phyloP scores from a whole-genome alignment of 2,888 invertebrate species.

The Agrotis clavis region DNA sequence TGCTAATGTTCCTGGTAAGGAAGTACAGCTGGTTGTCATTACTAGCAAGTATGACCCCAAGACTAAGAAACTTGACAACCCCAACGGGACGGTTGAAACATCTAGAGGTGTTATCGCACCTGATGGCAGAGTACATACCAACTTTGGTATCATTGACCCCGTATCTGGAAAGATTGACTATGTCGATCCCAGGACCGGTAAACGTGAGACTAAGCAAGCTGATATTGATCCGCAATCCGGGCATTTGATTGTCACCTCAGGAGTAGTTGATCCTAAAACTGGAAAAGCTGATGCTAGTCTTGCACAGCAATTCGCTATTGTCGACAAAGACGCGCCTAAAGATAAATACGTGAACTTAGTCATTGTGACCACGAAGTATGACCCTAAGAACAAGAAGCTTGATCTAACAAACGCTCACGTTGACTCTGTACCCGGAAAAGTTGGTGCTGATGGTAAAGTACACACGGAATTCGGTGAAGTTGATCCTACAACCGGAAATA shows the following conservation, averaged over 20 bases:
- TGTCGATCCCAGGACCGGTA: conserved; percentile 89
- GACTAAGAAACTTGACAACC: conserved; percentile 87
- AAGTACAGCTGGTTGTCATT: conserved; percentile 85
- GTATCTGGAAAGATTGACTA: conserved; percentile 90
- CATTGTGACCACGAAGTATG: conserved; percentile 88
- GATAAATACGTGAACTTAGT: conserved; percentile 82
- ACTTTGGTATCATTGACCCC: conserved; percentile 88
- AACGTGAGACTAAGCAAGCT: conserved; percentile 90
- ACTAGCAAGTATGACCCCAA: conserved; percentile 91
- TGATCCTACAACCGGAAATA: conserved; percentile 89
- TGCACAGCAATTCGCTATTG: conserved; percentile 88
- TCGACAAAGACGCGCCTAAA: conserved; percentile 75
- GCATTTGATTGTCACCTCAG: conserved; percentile 86
- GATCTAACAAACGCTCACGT: conserved; percentile 84
- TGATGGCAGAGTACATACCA: conserved; percentile 87
- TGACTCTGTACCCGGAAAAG: conserved; percentile 76
- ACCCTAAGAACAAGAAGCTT: conserved; percentile 84
- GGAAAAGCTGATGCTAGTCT: conserved; percentile 87
- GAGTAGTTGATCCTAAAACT: conserved; percentile 90
- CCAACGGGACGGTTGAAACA: conserved; percentile 88
- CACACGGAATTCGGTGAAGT: conserved; percentile 90
- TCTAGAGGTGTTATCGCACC: conserved; percentile 82
- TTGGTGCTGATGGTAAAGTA: conserved; percentile 86
- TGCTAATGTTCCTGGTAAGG: conserved; percentile 80
- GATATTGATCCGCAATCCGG: conserved; percentile 88